Base-by-base conservation (phyloP, 2,113 vertebrate genomes). In the Pavo muticus region DNA sequence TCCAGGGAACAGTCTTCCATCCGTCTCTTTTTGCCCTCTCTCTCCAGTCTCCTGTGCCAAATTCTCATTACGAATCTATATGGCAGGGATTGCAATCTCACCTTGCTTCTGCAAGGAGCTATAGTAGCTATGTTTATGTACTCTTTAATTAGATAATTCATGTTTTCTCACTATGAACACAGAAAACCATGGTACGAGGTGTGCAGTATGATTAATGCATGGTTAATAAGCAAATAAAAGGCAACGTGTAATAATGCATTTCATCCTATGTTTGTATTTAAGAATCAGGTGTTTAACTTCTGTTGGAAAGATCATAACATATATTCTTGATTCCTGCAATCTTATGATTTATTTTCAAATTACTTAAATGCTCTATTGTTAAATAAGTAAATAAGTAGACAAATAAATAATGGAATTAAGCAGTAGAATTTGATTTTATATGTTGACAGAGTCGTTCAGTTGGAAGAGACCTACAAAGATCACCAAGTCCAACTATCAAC, bases 1-100 rank as follows among this genome's bases (percentile, higher is more conserved):
- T 30, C 29, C 6, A 25, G 18, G 14, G 10, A 91, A 24, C 0
- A 1, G 7, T 18, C 13, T 14, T 11, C 0, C 20, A 68, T 72
- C 54, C 3, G 2, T 56, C 6, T 19, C 23, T 64, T 88, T 87
- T 42, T 50, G n/a, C 4, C 2, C 6, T 2, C 6, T 16, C 11
- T 42, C 4, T 2, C 35, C 13, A 44, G 0, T 11, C 50, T 10
- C 35, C 23, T 47, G 29, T 44, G 42, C 48, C 8, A 60, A 56
- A 15, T 24, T 85, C 69, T 89, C 63, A 24, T 59, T 61, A 27
- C 54, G 73, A 21, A 25, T 37, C 54, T 61, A 30, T 15, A 10
- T 61, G 24, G 20, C 29, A 69, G 35, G 17, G 18, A 47, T 44
- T 63, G 15, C 63, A 48, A 6, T 61, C n/a, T 79, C 40, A 9